A percentile compares a stretch with the other conserved stretches of the same genome.
phyloP scores from a whole-genome alignment of 2,888 invertebrate species.

The Hirtodrosophila alboralis region DNA sequence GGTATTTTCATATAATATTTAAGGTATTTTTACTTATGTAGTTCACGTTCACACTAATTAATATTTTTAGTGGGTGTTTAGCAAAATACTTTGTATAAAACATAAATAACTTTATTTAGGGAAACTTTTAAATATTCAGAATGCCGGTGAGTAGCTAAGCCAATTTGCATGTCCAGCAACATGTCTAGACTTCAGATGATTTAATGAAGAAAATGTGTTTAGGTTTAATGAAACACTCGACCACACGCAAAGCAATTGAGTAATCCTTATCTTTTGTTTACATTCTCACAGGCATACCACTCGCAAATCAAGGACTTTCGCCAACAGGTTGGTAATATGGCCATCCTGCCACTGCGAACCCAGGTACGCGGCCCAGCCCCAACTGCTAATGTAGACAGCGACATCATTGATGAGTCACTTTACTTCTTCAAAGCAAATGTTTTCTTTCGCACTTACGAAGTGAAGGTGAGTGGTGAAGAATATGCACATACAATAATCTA shows the following conservation, averaged over 20 bases:
- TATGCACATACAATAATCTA: no score
- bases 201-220: no score
- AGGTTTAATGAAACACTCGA: background rate
- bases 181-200: no score
- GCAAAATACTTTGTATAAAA: constrained; percentile 6
- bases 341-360: constrained; percentile 95
- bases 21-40: constrained; percentile 1
- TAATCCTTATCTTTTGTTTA: constrained; percentile 30
- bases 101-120: background rate
- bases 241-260: constrained; percentile 22
- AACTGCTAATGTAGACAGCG: constrained; percentile 88
- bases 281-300: constrained; percentile 93
- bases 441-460: constrained; percentile 99
- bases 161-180: background rate
- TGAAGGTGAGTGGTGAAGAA: constrained; percentile 89
- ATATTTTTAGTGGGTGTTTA: constrained; percentile 8
- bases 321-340: constrained; percentile 94
- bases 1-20: no score
- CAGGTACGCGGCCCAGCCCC: constrained; percentile 97
- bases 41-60: constrained; percentile 9
- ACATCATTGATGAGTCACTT: constrained; percentile 98
- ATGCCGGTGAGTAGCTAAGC: constrained; percentile 55
- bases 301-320: constrained; percentile 92
- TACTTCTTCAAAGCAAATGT: constrained; percentile 99
- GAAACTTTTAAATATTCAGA: background rate